Conservation (phyloP, 2,888 invertebrate species). For the Drosophila macrospina region DNA sequence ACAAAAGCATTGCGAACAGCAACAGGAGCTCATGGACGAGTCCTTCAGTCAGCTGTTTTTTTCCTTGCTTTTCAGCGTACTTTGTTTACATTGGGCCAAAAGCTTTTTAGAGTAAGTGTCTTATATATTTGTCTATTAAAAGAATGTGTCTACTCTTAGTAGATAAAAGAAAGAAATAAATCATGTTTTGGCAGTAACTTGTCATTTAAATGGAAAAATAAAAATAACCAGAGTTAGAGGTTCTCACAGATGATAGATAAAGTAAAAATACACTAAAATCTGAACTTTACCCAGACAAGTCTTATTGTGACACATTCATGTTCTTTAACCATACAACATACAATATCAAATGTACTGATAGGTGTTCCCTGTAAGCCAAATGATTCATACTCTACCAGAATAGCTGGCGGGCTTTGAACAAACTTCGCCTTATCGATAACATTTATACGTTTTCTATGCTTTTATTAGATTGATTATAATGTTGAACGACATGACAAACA, state of each 20-base stretch:
- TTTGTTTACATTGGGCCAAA: slow-evolving; percentile 43
- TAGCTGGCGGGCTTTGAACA: slow-evolving; percentile 1
- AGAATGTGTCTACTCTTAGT: no score
- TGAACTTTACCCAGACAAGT: slow-evolving; percentile 6
- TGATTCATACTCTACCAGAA: slow-evolving; percentile 34
- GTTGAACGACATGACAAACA: not conserved
- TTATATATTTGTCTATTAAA: no score
- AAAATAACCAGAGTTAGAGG: no score
- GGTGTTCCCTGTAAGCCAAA: slow-evolving; percentile 30
- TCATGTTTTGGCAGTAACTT: no score
- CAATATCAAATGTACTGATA: slow-evolving; percentile 1
- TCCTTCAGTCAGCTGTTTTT: slow-evolving; percentile 39
- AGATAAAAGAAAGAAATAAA: no score
- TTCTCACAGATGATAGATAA: no score
- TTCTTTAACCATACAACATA: not conserved
- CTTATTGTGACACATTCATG: not conserved
- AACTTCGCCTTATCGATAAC: slow-evolving; percentile 28
- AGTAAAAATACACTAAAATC: not conserved
- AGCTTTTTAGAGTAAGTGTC: no score
- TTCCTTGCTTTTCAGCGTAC: not conserved
- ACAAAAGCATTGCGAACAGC: slow-evolving; percentile 11
- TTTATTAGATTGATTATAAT: slow-evolving; percentile 26
- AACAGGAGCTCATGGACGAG: slow-evolving; percentile 24
- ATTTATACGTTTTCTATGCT: slow-evolving; percentile 16
- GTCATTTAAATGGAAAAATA: no score